phyloP scores from a whole-genome alignment of 1,140 invertebrate species.

The Diuraphis noxia region DNA sequence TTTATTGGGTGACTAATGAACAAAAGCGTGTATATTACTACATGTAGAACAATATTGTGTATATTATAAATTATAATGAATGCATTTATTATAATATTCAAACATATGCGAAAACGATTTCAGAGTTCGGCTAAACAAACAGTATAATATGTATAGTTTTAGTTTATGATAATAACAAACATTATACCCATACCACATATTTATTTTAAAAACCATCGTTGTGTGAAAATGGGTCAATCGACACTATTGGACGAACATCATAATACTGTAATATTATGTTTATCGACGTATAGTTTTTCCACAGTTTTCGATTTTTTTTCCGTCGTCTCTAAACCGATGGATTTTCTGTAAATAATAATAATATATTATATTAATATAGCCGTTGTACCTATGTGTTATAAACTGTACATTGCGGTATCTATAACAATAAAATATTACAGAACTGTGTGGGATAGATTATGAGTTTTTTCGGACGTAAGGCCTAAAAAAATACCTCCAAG shows the following conservation, averaged over 20 bases:
- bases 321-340: not conserved
- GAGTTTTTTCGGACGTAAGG: not conserved
- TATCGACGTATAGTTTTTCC: not conserved
- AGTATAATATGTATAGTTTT: not conserved
- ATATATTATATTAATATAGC: not conserved
- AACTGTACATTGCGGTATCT: not conserved
- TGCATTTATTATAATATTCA: not conserved
- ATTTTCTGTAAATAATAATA: not conserved
- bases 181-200: not conserved
- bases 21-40: not conserved
- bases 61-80: not conserved
- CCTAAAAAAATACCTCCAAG: not conserved
- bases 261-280: not conserved
- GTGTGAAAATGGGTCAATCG: slow-evolving; percentile 5
- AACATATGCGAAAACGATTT: not conserved
- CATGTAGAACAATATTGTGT: not conserved
- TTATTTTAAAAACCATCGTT: not conserved
- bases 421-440: not conserved
- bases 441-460: not conserved
- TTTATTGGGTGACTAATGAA: slow-evolving; percentile 14
- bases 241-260: not conserved
- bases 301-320: not conserved
- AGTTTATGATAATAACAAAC: too few relatives aligned
- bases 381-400: not conserved
- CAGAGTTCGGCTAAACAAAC: not conserved